Evolutionary conservation across 2,888 invertebrate species (phyloP).

Genomic region (Argyresthia albistria): DNA sequence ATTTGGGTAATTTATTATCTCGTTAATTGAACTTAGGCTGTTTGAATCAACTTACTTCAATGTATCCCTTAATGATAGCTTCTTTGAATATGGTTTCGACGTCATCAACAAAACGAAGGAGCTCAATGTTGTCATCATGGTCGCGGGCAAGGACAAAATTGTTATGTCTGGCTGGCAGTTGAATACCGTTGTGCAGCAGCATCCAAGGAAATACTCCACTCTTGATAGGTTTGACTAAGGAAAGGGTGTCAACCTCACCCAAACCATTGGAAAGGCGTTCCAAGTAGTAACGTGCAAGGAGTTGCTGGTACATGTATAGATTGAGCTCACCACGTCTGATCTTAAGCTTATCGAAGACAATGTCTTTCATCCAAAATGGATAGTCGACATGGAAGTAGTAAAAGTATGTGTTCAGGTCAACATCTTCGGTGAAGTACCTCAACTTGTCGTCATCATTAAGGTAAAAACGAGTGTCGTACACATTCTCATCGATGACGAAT

Average conservation of each 20-base stretch:
- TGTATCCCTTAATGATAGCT: conserved; percentile 69
- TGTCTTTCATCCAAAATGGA: conserved; percentile 75
- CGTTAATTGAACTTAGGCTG: too few relatives aligned
- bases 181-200: conserved; percentile 66
- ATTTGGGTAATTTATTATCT: too few relatives aligned
- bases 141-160: conserved; percentile 35
- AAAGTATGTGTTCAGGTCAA: conserved; percentile 75
- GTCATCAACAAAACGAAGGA: conserved; percentile 35
- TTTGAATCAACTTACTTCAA: conserved; percentile 38
- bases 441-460: conserved; percentile 69
- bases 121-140: conserved; percentile 30
- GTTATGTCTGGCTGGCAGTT: conserved; percentile 63
- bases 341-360: conserved; percentile 42
- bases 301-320: conserved; percentile 75
- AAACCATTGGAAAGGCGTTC: conserved; percentile 67
- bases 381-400: conserved; percentile 73
- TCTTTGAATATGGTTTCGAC: conserved; percentile 71
- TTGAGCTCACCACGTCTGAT: conserved; percentile 67
- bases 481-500: conserved; percentile 77
- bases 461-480: conserved; percentile 71
- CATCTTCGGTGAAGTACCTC: conserved; percentile 77
- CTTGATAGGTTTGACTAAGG: conserved; percentile 51
- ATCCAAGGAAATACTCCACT: conserved; percentile 73
- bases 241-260: conserved; percentile 51
- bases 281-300: conserved; percentile 74